phyloP scores from a whole-genome alignment of 2,888 invertebrate species.

The Plusia festucae region DNA sequence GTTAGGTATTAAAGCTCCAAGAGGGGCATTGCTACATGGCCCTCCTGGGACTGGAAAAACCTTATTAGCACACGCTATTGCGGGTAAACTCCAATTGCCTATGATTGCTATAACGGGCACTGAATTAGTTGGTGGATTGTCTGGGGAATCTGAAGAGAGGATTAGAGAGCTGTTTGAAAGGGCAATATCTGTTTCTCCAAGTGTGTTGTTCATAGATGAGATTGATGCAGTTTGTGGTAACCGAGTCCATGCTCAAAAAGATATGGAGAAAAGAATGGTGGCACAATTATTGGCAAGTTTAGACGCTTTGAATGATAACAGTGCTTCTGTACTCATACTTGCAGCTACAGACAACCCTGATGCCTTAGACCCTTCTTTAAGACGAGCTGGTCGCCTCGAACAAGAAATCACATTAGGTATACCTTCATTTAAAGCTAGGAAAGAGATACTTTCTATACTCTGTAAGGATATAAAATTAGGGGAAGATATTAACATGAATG shows the following conservation, averaged over 20 bases:
- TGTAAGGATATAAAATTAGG: conserved; percentile 92
- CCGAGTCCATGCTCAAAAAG: conserved; percentile 96
- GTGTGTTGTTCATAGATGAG: conserved; percentile 98
- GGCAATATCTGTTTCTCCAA: conserved; percentile 93
- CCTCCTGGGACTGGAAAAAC: conserved; percentile 99
- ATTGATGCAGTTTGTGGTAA: conserved; percentile 98
- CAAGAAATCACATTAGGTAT: conserved; percentile 98
- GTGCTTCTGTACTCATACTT: conserved; percentile 93
- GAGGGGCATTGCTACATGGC: conserved; percentile 97
- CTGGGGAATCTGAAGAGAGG: conserved; percentile 98
- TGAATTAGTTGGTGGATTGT: conserved; percentile 97
- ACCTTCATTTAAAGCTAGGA: conserved; percentile 95
- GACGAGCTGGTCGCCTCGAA: conserved; percentile 97
- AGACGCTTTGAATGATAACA: conserved; percentile 92
- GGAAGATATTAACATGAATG: conserved; percentile 92
- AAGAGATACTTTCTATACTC: conserved; percentile 93
- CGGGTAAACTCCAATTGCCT: conserved; percentile 95
- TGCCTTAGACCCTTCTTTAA: conserved; percentile 96
- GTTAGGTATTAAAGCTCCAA: conserved; percentile 95
- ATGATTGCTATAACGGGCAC: conserved; percentile 96
- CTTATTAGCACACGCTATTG: conserved; percentile 94
- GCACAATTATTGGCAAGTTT: conserved; percentile 96
- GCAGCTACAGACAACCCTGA: conserved; percentile 99
- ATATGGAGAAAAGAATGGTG: conserved; percentile 99
- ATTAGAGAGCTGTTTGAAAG: conserved; percentile 97